phyloP scores from a whole-genome alignment of 2,888 invertebrate species.

The Argyresthia albistria region DNA sequence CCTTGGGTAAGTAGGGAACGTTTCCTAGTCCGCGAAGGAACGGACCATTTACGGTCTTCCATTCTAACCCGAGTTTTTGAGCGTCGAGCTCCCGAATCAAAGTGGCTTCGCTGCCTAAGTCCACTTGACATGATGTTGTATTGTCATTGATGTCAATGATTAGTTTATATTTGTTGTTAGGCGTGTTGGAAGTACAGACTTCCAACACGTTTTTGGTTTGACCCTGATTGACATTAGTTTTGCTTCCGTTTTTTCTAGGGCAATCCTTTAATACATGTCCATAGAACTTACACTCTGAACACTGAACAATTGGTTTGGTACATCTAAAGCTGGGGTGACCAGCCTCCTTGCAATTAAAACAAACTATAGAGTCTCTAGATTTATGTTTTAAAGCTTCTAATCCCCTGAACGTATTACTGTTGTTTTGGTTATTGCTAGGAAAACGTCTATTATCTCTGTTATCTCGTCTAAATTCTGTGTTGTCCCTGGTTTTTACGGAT shows the following conservation, averaged over 20 bases:
- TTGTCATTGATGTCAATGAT: not conserved
- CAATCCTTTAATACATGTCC: not conserved
- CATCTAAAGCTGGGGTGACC: not conserved
- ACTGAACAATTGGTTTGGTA: not conserved
- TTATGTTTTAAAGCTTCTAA: not conserved
- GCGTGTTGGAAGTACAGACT: not conserved
- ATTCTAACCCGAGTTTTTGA: slow-evolving; percentile 8
- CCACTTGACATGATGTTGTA: not conserved
- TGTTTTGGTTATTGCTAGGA: not conserved
- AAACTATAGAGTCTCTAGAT: too few relatives aligned
- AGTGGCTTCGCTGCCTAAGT: slow-evolving; percentile 7
- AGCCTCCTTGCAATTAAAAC: not conserved
- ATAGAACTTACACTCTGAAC: not conserved
- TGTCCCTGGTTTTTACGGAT: not conserved
- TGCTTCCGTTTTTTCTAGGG: not conserved
- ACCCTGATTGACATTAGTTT: not conserved
- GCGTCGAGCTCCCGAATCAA: slow-evolving; percentile 13
- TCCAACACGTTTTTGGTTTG: not conserved
- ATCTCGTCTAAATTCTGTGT: not conserved
- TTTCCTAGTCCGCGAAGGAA: slow-evolving; percentile 13
- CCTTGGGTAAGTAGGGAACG: slow-evolving; percentile 12
- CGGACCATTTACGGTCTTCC: slow-evolving; percentile 8
- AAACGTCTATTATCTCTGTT: not conserved
- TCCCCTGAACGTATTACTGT: not conserved
- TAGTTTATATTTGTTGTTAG: slow-evolving; percentile 6